Evolutionary conservation across 2,888 invertebrate genomes (phyloP), one percentile per base, ranked within the genome.

Genomic region (Deroplatys truncata): DNA sequence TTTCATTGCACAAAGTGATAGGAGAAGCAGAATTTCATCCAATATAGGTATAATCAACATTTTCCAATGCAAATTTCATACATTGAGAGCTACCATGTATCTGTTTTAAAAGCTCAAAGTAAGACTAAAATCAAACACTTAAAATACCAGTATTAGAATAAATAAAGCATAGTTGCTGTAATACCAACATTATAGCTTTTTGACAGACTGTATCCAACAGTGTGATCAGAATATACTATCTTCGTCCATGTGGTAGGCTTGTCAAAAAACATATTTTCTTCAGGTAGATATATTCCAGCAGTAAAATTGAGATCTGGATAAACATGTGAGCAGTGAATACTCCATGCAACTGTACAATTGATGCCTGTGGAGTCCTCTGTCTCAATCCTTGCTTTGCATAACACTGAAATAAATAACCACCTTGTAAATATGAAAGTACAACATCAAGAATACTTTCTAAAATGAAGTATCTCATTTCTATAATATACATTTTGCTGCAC

Each of bases 221-320:
- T 85, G 49, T 85, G 43, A 28, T 85, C 85, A 49, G 85, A 85
- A 49, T 85, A 85, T 49, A 85, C 85, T 25, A 85, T 49, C n/a
- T 85, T 85, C 15, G 85, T 85, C 85, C 85, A 85, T 28, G 85
- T 85, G 0, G 85, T 85, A n/a, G 49, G 43, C 43, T 85, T 85
- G 49, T 85, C 85, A 85, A 85, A 85, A 49, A 49, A 85, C 49
- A 49, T 85, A 8, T 85, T 28, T 28, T 85, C 85, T n/a, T 85
- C n/a, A n/a, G 85, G 85, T 49, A 85, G 20, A n/a, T 85, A 85
- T 16, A 85, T 49, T 49, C 85, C 85, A 49, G 85, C 85, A 28
- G 85, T 85, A 49, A 85, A 85, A 49, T 85, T 85, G 85, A 85
- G 85, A 28, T 85, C 85, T 28, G 85, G 85, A 49, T 85, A 85